Percentiles rank a stretch among this genome's conserved stretches.
Evolutionary conservation across 1,140 invertebrate genomes (phyloP).

Genomic region (Scaptomyza montana): DNA sequence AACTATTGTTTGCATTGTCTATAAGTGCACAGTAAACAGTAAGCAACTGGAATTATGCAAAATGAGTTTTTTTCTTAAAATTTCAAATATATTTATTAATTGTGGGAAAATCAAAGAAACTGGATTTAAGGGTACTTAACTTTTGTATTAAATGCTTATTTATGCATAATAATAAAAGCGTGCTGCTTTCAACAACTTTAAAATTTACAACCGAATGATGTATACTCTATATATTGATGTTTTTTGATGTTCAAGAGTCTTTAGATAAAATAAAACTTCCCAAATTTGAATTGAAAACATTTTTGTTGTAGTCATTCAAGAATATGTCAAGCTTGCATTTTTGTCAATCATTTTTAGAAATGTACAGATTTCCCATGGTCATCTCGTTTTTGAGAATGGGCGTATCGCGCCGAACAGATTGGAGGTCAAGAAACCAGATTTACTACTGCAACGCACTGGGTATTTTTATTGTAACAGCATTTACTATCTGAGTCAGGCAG

Average conservation of each 20-base stretch:
- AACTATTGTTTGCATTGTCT: constrained; percentile 22
- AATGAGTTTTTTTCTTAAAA: constrained; percentile 12
- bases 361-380: constrained; percentile 14
- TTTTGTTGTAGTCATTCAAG: neutral
- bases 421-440: constrained; percentile 37
- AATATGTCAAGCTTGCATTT: neutral
- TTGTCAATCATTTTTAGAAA: neutral
- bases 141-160: constrained; percentile 40
- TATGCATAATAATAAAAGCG: constrained; percentile 6
- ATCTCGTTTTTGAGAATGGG: constrained; percentile 13
- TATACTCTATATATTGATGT: too few species aligned
- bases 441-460: constrained; percentile 8
- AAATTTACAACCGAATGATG: neutral
- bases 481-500: constrained; percentile 24
- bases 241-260: too few species aligned
- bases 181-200: neutral
- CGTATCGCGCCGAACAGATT: neutral
- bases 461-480: constrained; percentile 36
- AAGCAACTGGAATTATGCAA: neutral
- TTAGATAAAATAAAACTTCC: too few species aligned
- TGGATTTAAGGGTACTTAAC: constrained; percentile 81
- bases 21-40: neutral
- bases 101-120: constrained; percentile 53
- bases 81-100: constrained; percentile 10
- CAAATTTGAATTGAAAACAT: neutral